Conservation (phyloP, 2,113 vertebrate species). For the Gopherus flavomarginatus region DNA sequence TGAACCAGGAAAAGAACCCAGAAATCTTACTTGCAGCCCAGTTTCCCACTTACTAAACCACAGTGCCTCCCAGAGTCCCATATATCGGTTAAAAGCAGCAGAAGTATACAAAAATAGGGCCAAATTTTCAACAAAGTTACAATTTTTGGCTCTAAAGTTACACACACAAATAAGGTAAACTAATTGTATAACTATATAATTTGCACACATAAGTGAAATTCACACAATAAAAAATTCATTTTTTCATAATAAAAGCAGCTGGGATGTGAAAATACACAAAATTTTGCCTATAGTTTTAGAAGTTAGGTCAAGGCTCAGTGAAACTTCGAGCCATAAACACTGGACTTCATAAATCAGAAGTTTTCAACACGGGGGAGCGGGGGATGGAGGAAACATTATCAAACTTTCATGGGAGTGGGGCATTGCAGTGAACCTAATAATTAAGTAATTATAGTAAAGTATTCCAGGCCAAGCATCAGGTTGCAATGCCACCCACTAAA, state of each 20-base stretch:
- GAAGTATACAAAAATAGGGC: background rate
- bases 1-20: slow-evolving; percentile 11
- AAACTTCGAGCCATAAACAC: background rate
- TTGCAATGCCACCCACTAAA: background rate
- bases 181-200: background rate
- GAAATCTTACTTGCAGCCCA: background rate
- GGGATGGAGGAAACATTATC: background rate
- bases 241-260: background rate
- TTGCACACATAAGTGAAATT: background rate
- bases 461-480: background rate
- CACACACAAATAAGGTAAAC: background rate
- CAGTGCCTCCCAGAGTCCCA: background rate
- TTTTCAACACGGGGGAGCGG: background rate
- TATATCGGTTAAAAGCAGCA: background rate
- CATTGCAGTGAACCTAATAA: background rate
- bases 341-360: background rate
- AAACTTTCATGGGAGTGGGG: background rate
- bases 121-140: background rate
- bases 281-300: background rate
- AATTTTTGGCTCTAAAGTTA: background rate
- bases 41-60: background rate
- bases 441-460: background rate
- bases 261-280: background rate
- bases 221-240: background rate
- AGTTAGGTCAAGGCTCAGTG: background rate